Evolutionary conservation across 2,888 invertebrate genomes (phyloP).

Genomic region (Hecatera dysodea): DNA sequence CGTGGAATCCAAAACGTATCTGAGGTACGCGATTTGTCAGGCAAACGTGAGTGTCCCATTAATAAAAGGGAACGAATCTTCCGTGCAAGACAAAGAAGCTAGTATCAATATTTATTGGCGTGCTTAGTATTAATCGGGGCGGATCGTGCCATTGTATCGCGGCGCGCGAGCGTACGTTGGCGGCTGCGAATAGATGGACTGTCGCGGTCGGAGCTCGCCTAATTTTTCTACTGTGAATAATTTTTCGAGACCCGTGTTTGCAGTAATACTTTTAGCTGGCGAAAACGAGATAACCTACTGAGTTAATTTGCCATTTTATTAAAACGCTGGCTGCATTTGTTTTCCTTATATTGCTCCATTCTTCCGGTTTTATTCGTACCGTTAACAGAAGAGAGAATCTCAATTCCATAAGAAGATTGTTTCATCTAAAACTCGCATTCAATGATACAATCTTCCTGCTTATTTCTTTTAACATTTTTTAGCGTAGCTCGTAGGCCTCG

Average conservation of each 20-base stretch:
- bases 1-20: constrained; percentile 67
- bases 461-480: constrained; percentile 51
- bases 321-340: constrained; percentile 26
- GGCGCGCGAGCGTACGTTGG: constrained; percentile 69
- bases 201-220: constrained; percentile 83
- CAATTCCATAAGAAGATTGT: constrained; percentile 44
- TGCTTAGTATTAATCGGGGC: constrained; percentile 90
- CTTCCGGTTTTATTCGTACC: constrained; percentile 19
- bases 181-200: constrained; percentile 84
- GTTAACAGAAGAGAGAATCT: constrained; percentile 32
- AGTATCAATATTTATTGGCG: constrained; percentile 90
- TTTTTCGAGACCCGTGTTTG: constrained; percentile 70
- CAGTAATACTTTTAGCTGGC: constrained; percentile 31
- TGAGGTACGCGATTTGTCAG: constrained; percentile 83
- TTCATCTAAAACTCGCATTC: constrained; percentile 40
- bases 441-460: constrained; percentile 47
- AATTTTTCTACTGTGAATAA: constrained; percentile 85
- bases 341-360: constrained; percentile 20
- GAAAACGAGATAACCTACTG: constrained; percentile 32
- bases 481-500: constrained; percentile 54
- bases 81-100: constrained; percentile 88
- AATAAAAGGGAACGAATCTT: constrained; percentile 87
- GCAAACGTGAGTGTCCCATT: constrained; percentile 86
- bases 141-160: constrained; percentile 84
- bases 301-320: constrained; percentile 42